Evolutionary conservation across 2,888 invertebrate species (phyloP).

Genomic region (Brenthis ino): DNA sequence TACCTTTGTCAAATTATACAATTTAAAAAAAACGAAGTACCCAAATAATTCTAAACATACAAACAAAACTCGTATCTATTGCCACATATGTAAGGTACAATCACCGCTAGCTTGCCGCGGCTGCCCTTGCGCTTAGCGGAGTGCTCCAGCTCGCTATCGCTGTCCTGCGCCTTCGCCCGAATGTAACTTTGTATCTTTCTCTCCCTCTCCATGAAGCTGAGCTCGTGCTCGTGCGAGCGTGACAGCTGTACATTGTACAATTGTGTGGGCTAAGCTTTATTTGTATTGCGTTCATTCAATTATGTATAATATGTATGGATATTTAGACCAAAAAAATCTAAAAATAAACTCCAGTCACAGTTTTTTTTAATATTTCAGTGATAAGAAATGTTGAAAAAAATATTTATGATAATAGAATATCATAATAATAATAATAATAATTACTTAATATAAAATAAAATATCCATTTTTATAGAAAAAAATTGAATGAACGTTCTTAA

Average conservation of each 20-base stretch:
- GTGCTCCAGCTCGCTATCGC: constrained; percentile 93
- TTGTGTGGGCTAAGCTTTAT: constrained; percentile 20
- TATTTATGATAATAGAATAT: too few species aligned
- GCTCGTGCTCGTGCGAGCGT: constrained; percentile 71
- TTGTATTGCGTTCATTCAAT: constrained; percentile 8
- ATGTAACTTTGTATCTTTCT: constrained; percentile 80
- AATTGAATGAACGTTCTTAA: too few species aligned
- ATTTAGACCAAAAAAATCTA: not conserved
- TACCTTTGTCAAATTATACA: constrained; percentile 5
- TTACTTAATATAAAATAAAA: too few species aligned
- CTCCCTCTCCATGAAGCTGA: constrained; percentile 79
- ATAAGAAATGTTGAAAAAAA: too few species aligned
- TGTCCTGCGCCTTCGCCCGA: constrained; percentile 84
- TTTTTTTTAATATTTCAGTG: too few species aligned
- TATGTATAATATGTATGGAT: not conserved
- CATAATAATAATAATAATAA: too few species aligned
- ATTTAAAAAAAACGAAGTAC: not conserved
- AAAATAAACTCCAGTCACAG: too few species aligned
- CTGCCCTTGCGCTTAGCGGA: constrained; percentile 80
- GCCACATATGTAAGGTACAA: constrained; percentile 58
- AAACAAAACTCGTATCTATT: constrained; percentile 52
- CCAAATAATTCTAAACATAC: not conserved
- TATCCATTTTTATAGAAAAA: too few species aligned
- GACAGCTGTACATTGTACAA: constrained; percentile 65
- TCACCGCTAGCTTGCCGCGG: constrained; percentile 88